phyloP scores from a whole-genome alignment of 1,140 invertebrate species.

The Drosophila varians region DNA sequence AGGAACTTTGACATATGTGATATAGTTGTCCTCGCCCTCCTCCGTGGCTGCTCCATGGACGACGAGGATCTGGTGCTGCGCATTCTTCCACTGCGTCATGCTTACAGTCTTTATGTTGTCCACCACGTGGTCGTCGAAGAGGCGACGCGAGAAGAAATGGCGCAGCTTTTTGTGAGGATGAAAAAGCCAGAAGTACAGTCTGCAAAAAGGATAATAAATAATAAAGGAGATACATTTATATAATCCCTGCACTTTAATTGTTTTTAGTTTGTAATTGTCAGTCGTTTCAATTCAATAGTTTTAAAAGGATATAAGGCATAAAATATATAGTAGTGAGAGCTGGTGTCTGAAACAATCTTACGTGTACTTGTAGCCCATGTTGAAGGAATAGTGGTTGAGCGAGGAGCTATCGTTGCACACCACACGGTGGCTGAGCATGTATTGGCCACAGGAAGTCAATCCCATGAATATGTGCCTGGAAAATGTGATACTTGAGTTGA shows the following conservation, averaged over 20 bases:
- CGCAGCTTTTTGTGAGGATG: conserved; percentile 75
- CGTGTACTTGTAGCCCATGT: conserved; percentile 82
- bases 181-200: conserved; percentile 81
- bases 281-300: no score
- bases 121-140: conserved; percentile 86
- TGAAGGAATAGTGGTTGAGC: conserved; percentile 77
- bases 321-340: no score
- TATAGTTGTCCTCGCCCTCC: conserved; percentile 82
- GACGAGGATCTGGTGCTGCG: conserved; percentile 85
- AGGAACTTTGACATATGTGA: conserved; percentile 83
- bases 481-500: conserved; percentile 30
- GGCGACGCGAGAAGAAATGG: conserved; percentile 82
- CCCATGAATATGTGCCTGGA: conserved; percentile 94
- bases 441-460: conserved; percentile 95
- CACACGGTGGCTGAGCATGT: conserved; percentile 93
- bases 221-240: no score
- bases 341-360: conserved; percentile 45
- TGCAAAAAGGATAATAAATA: conserved; percentile 12
- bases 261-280: no score
- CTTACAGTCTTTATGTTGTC: conserved; percentile 86
- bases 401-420: conserved; percentile 84
- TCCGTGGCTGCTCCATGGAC: conserved; percentile 84
- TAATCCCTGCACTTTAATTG: no score
- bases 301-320: no score
- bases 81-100: conserved; percentile 86